Evolutionary conservation across 2,797 vertebrate genomes (phyloP), one percentile per base, ranked within the genome.

Genomic region (Myioborus melanocephalus): DNA sequence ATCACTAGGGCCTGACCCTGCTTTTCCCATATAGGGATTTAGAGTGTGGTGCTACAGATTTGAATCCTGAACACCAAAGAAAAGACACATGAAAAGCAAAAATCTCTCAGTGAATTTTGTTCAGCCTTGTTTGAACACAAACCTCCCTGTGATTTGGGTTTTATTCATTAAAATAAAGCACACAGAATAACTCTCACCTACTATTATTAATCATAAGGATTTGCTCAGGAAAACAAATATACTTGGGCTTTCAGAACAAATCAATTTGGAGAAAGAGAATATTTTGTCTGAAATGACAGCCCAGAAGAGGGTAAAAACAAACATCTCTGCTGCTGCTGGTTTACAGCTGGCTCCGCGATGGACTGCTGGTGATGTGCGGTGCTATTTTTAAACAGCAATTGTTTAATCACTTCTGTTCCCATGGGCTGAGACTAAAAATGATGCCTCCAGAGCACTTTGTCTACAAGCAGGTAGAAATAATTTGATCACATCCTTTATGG

Each of bases 391-490:
- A 90, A 83, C 73, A 73, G 87, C 83, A 90, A 87, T 93, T 95
- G 93, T 96, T 97, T 96, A 96, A 96, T 96, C 83, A 77, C 64
- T 94, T 91, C 91, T 90, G 89, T 93, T 96, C 93, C 93, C 93
- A 77, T 84, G 80, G 73, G 94, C 80, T 80, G 60, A 90, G 73
- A 73, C 90, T 94, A 92, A 93, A 95, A 97, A 93, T 61, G 60
- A 94, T 93, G 56, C 56, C 39, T 82, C 68, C 68, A 63, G 56
- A 96, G 87, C 77, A 89, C 83, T 94, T 94, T 85, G 53, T 92
- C 83, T 94, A 91, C 70, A 75, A 76, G 85, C 83, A 93, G 91
- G 93, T 94, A 94, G 85, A 94, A 96, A 87, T 85, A 94, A 96
- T 91, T 89, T 87, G 87, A 83, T 94, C 87, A 61, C 49, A 77